Evolutionary conservation across 2,888 invertebrate genomes (phyloP).

Genomic region (Deroplatys truncata): DNA sequence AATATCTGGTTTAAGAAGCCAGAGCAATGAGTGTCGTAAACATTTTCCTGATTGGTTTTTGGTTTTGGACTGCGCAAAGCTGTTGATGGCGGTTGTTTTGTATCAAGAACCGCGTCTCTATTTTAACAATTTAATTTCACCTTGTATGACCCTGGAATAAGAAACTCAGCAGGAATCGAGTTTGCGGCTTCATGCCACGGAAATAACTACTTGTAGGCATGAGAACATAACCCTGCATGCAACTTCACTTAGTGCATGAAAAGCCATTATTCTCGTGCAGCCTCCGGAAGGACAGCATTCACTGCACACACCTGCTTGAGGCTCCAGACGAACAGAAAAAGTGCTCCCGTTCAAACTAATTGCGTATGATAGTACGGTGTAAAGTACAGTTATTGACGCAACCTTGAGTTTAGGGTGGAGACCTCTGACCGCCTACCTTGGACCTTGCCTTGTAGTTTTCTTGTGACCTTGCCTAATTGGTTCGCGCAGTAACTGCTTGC

Average conservation of each 20-base stretch:
- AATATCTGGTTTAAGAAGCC: no score
- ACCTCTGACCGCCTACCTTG: neutral
- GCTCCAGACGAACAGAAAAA: neutral
- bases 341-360: neutral
- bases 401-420: neutral
- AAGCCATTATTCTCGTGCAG: neutral
- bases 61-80: no score
- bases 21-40: no score
- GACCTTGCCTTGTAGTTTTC: neutral
- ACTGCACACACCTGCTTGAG: neutral
- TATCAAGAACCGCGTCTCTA: no score
- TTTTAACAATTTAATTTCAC: no score
- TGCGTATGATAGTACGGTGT: neutral
- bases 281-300: neutral
- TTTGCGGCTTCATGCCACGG: no score
- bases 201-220: no score
- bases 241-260: neutral
- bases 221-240: neutral
- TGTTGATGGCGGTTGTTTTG: no score
- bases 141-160: no score
- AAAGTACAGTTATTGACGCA: neutral
- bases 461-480: neutral
- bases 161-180: no score
- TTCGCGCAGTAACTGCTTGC: neutral
- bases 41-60: no score